Evolutionary conservation across 2,888 invertebrate species (phyloP).

Genomic region (Stenichneumon culpator): DNA sequence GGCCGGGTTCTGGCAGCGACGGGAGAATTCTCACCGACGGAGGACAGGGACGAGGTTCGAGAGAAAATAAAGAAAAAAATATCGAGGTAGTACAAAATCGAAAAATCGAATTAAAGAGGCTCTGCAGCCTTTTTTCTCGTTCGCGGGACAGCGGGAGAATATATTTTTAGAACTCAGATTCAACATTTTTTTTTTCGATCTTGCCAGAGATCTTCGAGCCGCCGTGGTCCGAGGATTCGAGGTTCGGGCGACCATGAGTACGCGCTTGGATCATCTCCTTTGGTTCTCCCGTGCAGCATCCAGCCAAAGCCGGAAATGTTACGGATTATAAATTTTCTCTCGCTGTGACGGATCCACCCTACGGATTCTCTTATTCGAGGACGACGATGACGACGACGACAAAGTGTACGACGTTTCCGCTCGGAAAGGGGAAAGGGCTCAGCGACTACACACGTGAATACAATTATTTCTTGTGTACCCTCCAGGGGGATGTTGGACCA

Average conservation of each 20-base stretch:
- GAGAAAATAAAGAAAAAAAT: slow-evolving; percentile 10
- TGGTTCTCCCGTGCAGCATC: slow-evolving; percentile 16
- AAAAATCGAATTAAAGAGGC: slow-evolving; percentile 35
- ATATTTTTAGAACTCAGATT: slow-evolving; percentile 47
- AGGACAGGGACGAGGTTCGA: slow-evolving; percentile 23
- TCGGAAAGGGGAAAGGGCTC: slow-evolving; percentile 25
- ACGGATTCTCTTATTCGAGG: slow-evolving; percentile 44
- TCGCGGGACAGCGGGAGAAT: neutral
- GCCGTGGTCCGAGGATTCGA: slow-evolving; percentile 27
- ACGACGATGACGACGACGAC: slow-evolving; percentile 56
- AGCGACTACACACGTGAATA: slow-evolving; percentile 73
- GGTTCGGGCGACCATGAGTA: neutral
- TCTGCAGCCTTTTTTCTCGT: neutral
- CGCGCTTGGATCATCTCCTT: slow-evolving; percentile 4
- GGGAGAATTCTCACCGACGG: slow-evolving; percentile 32
- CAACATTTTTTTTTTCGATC: slow-evolving; percentile 7
- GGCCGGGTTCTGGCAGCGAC: slow-evolving; percentile 57
- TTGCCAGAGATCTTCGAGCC: slow-evolving; percentile 13
- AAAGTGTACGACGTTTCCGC: slow-evolving; percentile 31
- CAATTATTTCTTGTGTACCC: slow-evolving; percentile 70
- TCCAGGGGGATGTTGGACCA: neutral
- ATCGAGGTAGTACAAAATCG: slow-evolving; percentile 8
- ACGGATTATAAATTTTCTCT: slow-evolving; percentile 78
- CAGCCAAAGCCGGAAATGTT: slow-evolving; percentile 77
- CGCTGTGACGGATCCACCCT: slow-evolving; percentile 58